Evolutionary conservation across 1,140 invertebrate species (phyloP).

Genomic region (Samia ricini): DNA sequence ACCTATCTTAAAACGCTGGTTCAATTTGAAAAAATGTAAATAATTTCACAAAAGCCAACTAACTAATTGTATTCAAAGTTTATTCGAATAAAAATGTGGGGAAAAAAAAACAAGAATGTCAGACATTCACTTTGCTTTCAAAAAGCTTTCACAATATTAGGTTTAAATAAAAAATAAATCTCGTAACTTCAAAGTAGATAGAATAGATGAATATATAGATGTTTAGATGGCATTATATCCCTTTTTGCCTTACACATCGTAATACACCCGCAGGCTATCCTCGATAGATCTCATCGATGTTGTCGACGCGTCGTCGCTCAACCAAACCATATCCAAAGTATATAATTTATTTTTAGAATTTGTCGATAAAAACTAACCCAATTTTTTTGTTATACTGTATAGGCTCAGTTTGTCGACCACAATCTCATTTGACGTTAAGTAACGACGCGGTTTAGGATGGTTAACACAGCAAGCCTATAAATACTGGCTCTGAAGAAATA

Average conservation of each 20-base stretch:
- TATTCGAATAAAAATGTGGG: background rate
- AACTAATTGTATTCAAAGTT: background rate
- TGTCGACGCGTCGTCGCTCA: slow-evolving; percentile 3
- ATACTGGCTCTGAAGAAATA: too few species aligned
- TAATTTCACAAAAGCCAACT: background rate
- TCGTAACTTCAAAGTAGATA: background rate
- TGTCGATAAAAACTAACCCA: too few species aligned
- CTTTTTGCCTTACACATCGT: slow-evolving; percentile 18
- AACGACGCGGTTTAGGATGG: too few species aligned
- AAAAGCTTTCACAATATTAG: background rate
- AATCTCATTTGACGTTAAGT: too few species aligned
- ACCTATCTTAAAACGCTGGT: too few species aligned
- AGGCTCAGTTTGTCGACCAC: too few species aligned
- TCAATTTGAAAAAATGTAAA: too few species aligned
- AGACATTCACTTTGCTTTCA: background rate
- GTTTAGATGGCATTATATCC: slow-evolving; percentile 15
- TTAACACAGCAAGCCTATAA: too few species aligned
- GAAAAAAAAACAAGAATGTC: background rate
- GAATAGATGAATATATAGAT: slow-evolving; percentile 24
- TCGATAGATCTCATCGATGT: slow-evolving; percentile 22
- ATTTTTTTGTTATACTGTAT: too few species aligned
- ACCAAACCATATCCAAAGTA: background rate
- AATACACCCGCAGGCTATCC: slow-evolving; percentile 20
- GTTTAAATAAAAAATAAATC: background rate
- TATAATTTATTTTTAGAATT: background rate